phyloP scores from a whole-genome alignment of 1,140 invertebrate species.

The Drosophila nigromelanica region DNA sequence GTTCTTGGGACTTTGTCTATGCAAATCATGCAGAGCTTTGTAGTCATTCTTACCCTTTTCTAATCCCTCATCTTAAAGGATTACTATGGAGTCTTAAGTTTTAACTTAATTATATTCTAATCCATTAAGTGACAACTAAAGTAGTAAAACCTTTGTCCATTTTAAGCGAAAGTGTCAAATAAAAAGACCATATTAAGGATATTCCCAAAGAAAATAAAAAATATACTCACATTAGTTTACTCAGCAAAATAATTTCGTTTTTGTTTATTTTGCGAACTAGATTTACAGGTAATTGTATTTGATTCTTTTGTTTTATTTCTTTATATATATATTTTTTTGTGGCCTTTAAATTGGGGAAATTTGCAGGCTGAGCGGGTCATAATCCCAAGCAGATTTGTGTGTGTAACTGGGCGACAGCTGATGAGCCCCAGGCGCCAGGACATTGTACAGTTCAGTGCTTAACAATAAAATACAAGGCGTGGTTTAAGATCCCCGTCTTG shows the following conservation, averaged over 20 bases:
- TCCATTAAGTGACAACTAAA: neutral
- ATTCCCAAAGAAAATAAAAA: conserved; percentile 2
- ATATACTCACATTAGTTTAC: neutral
- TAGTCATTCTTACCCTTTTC: neutral
- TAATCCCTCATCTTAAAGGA: neutral
- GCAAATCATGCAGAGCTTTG: no score
- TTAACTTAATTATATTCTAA: neutral
- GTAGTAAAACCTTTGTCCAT: neutral
- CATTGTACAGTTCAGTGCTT: conserved; percentile 23
- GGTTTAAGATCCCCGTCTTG: conserved; percentile 3
- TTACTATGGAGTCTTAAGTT: neutral
- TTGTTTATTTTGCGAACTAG: conserved; percentile 17
- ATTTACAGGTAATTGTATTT: conserved; percentile 64
- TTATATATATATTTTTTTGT: neutral
- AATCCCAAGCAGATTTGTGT: conserved; percentile 50
- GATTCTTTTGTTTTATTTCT: conserved; percentile 29
- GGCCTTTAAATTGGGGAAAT: conserved; percentile 39
- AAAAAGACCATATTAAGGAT: neutral
- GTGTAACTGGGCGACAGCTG: conserved; percentile 46
- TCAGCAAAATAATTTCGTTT: conserved; percentile 6
- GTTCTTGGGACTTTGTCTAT: no score
- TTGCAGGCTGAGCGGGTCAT: conserved; percentile 2
- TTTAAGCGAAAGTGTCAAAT: neutral
- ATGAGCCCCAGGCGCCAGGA: conserved; percentile 42
- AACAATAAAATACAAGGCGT: conserved; percentile 33